Percentiles rank a stretch among this genome's conserved stretches.
These are phyloP conservation scores for Columba livia DNA, from an alignment of 2,113 vertebrate genomes.

Conservation along the genomic window DNA sequence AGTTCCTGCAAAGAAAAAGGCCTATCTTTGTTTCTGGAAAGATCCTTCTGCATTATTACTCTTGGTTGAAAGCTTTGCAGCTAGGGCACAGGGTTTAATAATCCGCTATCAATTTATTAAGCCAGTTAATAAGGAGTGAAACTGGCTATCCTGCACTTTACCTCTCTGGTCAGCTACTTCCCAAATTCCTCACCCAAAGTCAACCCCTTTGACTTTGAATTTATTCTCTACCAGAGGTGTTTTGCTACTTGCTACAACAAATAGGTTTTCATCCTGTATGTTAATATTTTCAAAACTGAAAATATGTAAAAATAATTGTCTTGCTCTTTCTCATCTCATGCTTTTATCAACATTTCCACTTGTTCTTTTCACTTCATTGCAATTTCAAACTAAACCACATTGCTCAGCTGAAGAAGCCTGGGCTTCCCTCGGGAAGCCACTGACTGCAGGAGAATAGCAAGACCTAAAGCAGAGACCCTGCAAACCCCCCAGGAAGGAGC, in stretches of 20 bases:
- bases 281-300: background rate
- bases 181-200: background rate
- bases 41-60: background rate
- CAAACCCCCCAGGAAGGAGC: background rate
- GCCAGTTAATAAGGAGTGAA: background rate
- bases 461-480: background rate
- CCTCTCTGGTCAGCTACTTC: background rate
- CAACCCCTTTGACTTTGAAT: background rate
- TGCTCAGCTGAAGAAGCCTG: background rate
- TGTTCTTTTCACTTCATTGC: background rate
- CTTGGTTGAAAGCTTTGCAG: background rate
- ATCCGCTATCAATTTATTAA: constrained; percentile 3
- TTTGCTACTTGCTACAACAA: background rate
- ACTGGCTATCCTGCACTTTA: background rate
- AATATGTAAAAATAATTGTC: background rate
- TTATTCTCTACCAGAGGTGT: background rate
- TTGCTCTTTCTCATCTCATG: background rate
- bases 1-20: background rate
- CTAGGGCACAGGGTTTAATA: background rate
- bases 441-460: background rate
- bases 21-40: background rate
- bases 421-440: background rate
- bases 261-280: background rate
- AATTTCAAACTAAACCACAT: background rate
- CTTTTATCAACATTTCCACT: background rate